Percentiles rank a stretch among this genome's conserved stretches.
phyloP scores from a whole-genome alignment of 2,113 vertebrate species.

The Carassius auratus region DNA sequence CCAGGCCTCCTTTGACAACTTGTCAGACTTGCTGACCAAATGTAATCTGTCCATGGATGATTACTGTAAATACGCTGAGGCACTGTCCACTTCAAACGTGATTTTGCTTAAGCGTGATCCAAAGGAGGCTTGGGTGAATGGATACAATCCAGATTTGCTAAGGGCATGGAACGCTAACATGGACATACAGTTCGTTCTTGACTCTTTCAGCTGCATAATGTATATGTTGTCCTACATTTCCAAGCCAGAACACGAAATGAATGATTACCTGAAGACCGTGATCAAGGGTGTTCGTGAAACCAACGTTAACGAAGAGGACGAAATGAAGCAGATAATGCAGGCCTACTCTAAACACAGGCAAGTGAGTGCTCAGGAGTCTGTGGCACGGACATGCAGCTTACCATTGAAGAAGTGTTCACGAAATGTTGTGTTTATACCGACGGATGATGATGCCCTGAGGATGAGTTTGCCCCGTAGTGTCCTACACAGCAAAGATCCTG shows the following conservation, averaged over 20 bases:
- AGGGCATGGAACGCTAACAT: not conserved
- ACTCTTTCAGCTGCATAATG: conserved; percentile 30
- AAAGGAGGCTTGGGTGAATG: too few species aligned
- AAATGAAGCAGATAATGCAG: not conserved
- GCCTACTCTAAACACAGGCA: not conserved
- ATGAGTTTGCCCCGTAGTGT: too few species aligned
- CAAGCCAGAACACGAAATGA: conserved; percentile 31
- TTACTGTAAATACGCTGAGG: not conserved
- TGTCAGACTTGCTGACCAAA: not conserved
- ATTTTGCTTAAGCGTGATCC: not conserved
- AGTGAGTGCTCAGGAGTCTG: not conserved
- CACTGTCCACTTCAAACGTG: not conserved
- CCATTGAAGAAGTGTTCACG: not conserved
- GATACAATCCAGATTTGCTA: too few species aligned
- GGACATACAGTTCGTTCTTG: not conserved
- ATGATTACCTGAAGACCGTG: not conserved
- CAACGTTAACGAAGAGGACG: not conserved
- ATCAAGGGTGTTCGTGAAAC: not conserved
- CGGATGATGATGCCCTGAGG: too few species aligned
- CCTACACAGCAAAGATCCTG: too few species aligned
- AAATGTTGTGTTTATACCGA: not conserved
- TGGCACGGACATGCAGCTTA: too few species aligned
- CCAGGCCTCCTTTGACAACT: not conserved
- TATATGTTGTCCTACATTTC: conserved; percentile 39
- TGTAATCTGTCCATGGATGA: not conserved